Evolutionary conservation across 2,888 invertebrate genomes (phyloP).

Genomic region (Pharmacophagus antenor): DNA sequence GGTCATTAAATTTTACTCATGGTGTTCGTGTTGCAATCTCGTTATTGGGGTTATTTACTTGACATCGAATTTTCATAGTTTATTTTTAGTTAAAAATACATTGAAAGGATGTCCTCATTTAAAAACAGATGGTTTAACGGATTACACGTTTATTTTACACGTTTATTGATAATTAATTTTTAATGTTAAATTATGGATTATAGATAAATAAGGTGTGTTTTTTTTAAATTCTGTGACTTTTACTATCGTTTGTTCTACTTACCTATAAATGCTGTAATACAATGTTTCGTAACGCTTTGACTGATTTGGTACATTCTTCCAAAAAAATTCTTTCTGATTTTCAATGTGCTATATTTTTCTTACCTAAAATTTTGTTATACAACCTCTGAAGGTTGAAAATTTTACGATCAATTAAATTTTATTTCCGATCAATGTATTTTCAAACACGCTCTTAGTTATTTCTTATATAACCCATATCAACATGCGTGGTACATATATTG

Average conservation of each 20-base stretch:
- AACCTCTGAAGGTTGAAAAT: conserved; percentile 28
- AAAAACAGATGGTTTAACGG: too few species aligned
- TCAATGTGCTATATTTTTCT: neutral
- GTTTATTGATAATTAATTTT: too few species aligned
- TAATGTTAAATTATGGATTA: too few species aligned
- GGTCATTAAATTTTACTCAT: conserved; percentile 3
- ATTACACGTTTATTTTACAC: too few species aligned
- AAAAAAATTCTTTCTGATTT: neutral
- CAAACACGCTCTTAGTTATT: conserved; percentile 17
- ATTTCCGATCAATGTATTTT: conserved; percentile 24
- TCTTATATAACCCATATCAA: conserved; percentile 19
- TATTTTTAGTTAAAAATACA: too few species aligned
- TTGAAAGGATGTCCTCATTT: too few species aligned
- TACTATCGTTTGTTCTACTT: too few species aligned
- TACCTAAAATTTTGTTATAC: conserved; percentile 22
- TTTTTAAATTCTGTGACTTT: too few species aligned
- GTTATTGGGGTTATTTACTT: neutral
- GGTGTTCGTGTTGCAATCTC: neutral
- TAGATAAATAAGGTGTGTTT: too few species aligned
- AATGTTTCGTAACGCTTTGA: too few species aligned
- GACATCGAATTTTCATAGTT: neutral
- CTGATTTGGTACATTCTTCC: too few species aligned
- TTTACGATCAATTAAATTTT: conserved; percentile 28
- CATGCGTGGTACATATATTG: neutral
- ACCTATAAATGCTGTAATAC: too few species aligned